Evolutionary conservation across 2,888 invertebrate genomes (phyloP).

Genomic region (Agrilus biguttatus): DNA sequence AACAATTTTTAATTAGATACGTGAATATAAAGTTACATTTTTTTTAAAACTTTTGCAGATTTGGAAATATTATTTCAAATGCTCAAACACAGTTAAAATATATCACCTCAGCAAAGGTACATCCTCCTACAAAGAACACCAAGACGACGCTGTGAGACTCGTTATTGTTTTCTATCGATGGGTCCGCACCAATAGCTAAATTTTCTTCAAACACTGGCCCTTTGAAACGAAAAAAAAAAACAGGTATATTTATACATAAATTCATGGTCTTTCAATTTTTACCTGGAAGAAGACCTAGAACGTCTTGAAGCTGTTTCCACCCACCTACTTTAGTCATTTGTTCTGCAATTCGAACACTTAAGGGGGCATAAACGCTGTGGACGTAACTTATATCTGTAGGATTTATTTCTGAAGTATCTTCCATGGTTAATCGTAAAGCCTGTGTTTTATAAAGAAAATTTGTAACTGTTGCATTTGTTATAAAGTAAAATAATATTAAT

Average conservation of each 20-base stretch:
- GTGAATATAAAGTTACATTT: not conserved
- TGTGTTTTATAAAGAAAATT: constrained; percentile 21
- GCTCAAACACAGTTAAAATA: not conserved
- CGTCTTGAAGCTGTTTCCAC: constrained; percentile 71
- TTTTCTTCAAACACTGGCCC: constrained; percentile 52
- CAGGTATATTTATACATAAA: not conserved
- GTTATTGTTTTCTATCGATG: constrained; percentile 22
- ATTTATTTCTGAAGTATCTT: constrained; percentile 71
- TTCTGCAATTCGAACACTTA: constrained; percentile 76
- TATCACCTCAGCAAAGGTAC: constrained; percentile 76
- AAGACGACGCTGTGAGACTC: constrained; percentile 61
- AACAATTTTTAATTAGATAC: not conserved
- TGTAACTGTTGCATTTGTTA: not conserved
- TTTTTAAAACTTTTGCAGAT: not conserved
- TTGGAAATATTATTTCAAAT: not conserved
- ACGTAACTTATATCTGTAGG: constrained; percentile 84
- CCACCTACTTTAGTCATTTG: constrained; percentile 62
- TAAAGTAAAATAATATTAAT: constrained; percentile 3
- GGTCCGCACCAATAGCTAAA: constrained; percentile 31
- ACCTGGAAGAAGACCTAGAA: constrained; percentile 66
- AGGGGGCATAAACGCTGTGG: constrained; percentile 85
- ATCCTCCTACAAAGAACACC: constrained; percentile 93
- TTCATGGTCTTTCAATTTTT: not conserved
- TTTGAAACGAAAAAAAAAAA: constrained; percentile 8
- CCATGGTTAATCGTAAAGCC: constrained; percentile 73